phyloP scores from a whole-genome alignment of 2,113 vertebrate species.

The Chaetops frenatus region DNA sequence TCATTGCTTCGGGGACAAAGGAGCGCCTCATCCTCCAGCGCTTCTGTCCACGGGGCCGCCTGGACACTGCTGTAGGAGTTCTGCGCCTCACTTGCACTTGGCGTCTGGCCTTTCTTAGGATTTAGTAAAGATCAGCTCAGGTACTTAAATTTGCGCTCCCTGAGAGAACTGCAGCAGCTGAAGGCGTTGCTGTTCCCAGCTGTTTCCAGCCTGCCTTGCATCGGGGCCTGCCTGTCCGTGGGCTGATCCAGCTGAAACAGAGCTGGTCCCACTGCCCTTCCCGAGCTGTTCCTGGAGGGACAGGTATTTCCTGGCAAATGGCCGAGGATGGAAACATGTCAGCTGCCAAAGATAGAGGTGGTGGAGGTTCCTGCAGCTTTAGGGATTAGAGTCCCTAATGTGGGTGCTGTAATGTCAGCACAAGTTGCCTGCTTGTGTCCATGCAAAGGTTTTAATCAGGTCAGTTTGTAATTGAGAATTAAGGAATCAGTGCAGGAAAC shows the following conservation, averaged over 20 bases:
- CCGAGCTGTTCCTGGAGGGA: neutral
- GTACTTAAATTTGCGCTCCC: neutral
- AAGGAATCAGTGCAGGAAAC: neutral
- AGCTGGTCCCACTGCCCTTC: neutral
- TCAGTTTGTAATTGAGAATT: neutral
- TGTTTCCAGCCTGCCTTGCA: neutral
- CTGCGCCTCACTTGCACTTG: neutral
- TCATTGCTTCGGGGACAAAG: neutral
- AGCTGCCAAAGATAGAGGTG: neutral
- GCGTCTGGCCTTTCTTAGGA: neutral
- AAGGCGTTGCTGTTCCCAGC: neutral
- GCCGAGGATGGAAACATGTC: neutral
- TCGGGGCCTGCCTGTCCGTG: neutral
- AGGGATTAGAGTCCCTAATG: neutral
- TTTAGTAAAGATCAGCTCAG: neutral
- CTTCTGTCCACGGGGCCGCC: neutral
- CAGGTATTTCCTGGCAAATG: neutral
- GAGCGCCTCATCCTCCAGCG: neutral
- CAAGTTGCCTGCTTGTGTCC: neutral
- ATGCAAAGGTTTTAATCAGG: neutral
- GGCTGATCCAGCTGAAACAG: neutral
- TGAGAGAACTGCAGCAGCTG: neutral
- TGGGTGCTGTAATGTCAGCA: neutral
- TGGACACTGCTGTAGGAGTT: fast-evolving
- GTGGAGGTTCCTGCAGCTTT: neutral